Evolutionary conservation across 2,888 invertebrate genomes (phyloP), one percentile per base, ranked within the genome.

Genomic region (Zygothrica quintamaculata): DNA sequence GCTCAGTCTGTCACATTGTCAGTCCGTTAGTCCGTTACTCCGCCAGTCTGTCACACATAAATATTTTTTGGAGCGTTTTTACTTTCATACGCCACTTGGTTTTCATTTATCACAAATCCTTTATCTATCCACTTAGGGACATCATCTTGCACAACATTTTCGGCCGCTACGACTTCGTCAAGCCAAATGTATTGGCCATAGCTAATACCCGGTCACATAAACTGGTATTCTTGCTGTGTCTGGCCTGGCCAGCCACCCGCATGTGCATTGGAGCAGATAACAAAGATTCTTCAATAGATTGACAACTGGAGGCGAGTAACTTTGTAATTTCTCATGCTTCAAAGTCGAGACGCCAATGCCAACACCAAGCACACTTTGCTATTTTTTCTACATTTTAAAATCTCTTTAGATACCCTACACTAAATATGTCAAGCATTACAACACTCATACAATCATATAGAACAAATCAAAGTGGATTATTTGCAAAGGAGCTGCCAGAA

Each of bases 271-370:
- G 75, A 87, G 87, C 87, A 81, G 84, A 88, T 88, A 89, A 89
- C 87, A 88, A 89, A 89, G 88, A 88, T 88, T 82, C 89, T 87
- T 89, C 77, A 85, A 81, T 74, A 77, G 87, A 88, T 88, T 89
- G 88, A 82, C 82, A 82, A 77, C 84, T 78, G 70, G 70, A 70
- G 84, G 86, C 84, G 74, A 77, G 79, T 77, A 79, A 79, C 75
- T 73, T 84, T 84, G 73, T 73, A 86, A 86, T 84, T 81, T 77
- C 81, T 81, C 65, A 69, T 73, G 68, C 78, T 74, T 65, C 69
- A 56, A 53, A 66, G 74, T 68, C 65, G 72, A 73, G 73, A 64
- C 52, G 57, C 50, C 59, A 68, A 75, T 56, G 72, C 74, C 69
- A 65, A 47, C 68, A 68, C 56, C 68, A 68, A 73, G 62, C 65